Conservation (phyloP, 2,888 invertebrate species). For the Amphimallon solstitiale region DNA sequence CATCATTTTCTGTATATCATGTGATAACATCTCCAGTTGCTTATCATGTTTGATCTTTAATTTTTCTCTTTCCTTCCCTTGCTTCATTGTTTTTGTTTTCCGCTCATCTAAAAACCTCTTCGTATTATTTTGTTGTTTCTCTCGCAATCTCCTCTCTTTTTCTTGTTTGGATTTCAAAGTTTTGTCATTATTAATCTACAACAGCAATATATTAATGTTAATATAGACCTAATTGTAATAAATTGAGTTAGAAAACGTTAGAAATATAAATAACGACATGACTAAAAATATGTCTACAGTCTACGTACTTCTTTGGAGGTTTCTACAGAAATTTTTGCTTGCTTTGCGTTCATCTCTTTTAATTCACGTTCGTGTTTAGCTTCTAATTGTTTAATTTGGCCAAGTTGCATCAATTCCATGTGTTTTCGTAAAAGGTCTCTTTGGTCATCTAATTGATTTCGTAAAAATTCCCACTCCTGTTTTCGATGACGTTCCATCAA, state of each 20-base stretch:
- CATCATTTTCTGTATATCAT: conserved; percentile 89
- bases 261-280: too few species aligned
- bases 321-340: conserved; percentile 97
- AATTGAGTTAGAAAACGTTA: too few species aligned
- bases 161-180: conserved; percentile 96
- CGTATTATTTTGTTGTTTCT: conserved; percentile 97
- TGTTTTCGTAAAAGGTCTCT: conserved; percentile 75
- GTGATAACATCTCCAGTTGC: conserved; percentile 87
- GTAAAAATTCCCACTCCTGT: conserved; percentile 85
- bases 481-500: conserved; percentile 85
- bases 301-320: conserved; percentile 87
- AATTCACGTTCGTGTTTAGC: conserved; percentile 92
- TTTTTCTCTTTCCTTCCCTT: conserved; percentile 91
- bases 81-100: conserved; percentile 87
- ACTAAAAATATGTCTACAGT: too few species aligned
- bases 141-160: conserved; percentile 90
- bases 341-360: conserved; percentile 94
- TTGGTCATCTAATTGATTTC: conserved; percentile 87
- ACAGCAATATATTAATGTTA: conserved; percentile 26
- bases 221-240: not conserved
- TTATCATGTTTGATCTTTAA: conserved; percentile 92
- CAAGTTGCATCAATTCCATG: conserved; percentile 83
- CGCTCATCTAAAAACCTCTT: conserved; percentile 97
- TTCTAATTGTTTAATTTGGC: conserved; percentile 90
- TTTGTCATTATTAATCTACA: conserved; percentile 83